Evolutionary conservation across 2,888 invertebrate species (phyloP), one percentile per base, ranked within the genome.

Genomic region (Malthinus seriepunctatus): DNA sequence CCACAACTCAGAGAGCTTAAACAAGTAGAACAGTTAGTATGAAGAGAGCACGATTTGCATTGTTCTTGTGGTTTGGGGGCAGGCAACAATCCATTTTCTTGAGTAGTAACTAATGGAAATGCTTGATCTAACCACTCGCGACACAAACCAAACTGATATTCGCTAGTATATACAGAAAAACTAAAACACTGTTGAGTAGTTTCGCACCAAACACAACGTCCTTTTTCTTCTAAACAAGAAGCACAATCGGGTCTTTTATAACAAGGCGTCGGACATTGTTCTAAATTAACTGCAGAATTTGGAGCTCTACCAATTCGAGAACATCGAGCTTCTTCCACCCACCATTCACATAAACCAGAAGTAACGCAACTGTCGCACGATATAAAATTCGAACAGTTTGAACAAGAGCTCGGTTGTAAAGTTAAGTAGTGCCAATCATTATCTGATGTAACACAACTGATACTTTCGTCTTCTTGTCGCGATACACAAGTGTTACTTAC

Each of bases 151-250:
- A 94, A 95, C 74, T 95, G 93, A 78, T 93, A 95, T 73, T 94
- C 92, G 66, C 94, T 93, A 6, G 95, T 95, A 78, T 96, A 96
- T 1, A 95, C 93, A n/a, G 94, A 91, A 78, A 97, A 96, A 65
- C 94, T 91, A 75, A 97, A 95, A 77, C 97, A 97, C 72, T 93
- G 92, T 61, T 89, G 86, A 0, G 92, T 92, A 15, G 94, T 92
- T 74, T 95, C 93, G 76, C 97, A 97, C 97, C 97, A 97, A 0
- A 95, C 95, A 78, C 97, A 97, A 59, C 94, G 86, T 15, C 93
- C 93, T 46, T 73, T 87, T 71, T 91, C 90, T 69, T 91, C 91
- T 49, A 97, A 81, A 73, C 97, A 97, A 51, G 88, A 85, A 11
- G 88, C 87, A 75, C 94, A 94, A 72, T 88, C 88, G 38, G 80